Evolutionary conservation across 2,888 invertebrate genomes (phyloP).

Genomic region (Pelosia muscerda): DNA sequence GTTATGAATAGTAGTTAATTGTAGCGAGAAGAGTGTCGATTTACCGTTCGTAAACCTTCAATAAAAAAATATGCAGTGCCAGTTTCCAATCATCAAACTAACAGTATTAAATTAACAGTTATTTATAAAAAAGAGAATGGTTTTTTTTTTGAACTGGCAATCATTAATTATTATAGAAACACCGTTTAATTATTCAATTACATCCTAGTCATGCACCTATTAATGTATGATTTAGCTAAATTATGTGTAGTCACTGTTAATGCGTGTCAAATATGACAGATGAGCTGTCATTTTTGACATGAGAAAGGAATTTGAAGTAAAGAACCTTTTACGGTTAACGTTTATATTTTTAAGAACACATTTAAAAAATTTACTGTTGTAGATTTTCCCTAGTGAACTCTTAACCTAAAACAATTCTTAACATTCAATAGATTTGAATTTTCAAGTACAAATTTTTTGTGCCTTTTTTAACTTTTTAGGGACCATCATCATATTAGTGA

Average conservation of each 20-base stretch:
- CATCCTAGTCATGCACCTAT: neutral
- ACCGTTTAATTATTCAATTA: conserved; percentile 1
- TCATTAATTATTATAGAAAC: conserved; percentile 1
- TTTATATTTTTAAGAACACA: neutral
- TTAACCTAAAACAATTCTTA: neutral
- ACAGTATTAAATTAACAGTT: conserved; percentile 4
- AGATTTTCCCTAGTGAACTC: neutral
- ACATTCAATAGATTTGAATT: neutral
- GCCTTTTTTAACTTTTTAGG: neutral
- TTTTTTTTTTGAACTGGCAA: conserved; percentile 5
- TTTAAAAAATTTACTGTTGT: neutral
- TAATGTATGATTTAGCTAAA: conserved; percentile 1
- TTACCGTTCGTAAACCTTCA: conserved; percentile 11
- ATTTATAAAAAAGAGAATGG: conserved; percentile 1
- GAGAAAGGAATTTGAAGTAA: neutral
- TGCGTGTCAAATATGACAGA: neutral
- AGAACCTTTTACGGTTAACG: neutral
- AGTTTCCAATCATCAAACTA: conserved; percentile 2
- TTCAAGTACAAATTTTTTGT: too few relatives aligned
- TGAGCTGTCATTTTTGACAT: conserved; percentile 3
- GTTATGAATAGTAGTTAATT: conserved; percentile 31
- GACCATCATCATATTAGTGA: neutral
- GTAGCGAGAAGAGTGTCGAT: conserved; percentile 16
- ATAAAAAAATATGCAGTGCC: neutral
- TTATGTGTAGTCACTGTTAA: neutral